Evolutionary conservation across 2,888 invertebrate species (phyloP), one percentile per base, ranked within the genome.

Genomic region (Sisyra terminalis): DNA sequence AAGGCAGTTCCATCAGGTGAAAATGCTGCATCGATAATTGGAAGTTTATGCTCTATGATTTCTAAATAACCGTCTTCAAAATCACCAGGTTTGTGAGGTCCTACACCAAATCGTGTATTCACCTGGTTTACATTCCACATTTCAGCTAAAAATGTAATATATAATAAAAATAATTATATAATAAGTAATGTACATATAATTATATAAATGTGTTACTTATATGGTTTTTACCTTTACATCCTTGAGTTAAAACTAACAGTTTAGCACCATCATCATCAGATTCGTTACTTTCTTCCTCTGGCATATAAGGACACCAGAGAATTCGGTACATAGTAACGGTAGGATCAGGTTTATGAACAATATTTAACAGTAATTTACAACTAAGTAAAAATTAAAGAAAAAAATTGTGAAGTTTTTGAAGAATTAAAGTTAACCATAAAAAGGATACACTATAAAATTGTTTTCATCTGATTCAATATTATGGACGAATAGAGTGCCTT

Each of bases 1-100:
- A 96, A 72, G 8, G 93, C 93, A 13, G 89, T 87, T 24, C 92
- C 94, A 66, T 94, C 96, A 0, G 93, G 92, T 36, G 92, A 88
- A 61, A 94, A 84, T 29, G 87, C 79, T 9, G 88, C 88, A 65
- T 88, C 87, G 11, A 85, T 75, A 40, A 93, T 77, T 15, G 73
- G 68, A 53, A 74, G 65, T 0, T 66, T 60, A 53, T 77, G 75
- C 45, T 75, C 71, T 47, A 63, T 64, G 44, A 77, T 71, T 57
- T 70, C 70, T 41, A 72, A 63, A 50, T 62, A 67, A n/a, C 69
- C 69, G 30, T 67, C 64, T 42, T 55, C 54, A 39, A 61, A 54
- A 42, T 59, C 55, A 34, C 59, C 54, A 3, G 65, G 60, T 40
- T 58, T 53, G 39, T 67, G 52, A 7, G 63, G 58, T 3, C 60